Conservation (phyloP, 2,113 vertebrate species). For the Tursiops truncatus region DNA sequence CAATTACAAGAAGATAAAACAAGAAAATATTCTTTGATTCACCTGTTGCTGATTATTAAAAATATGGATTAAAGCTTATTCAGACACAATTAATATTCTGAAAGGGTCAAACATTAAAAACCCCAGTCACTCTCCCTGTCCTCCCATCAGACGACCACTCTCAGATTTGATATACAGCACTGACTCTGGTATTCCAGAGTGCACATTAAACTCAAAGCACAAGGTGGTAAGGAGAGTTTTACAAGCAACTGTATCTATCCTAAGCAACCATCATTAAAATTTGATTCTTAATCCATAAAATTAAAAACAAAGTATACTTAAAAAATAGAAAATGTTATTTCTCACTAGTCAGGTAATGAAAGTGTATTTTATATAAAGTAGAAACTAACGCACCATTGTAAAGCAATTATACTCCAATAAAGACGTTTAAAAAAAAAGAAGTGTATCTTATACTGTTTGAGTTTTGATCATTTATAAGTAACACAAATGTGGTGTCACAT, state of each 20-base stretch:
- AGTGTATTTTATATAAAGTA: neutral
- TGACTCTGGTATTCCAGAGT: neutral
- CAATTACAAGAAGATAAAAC: neutral
- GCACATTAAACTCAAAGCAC: conserved; percentile 10
- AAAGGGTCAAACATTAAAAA: neutral
- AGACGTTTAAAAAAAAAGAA: neutral
- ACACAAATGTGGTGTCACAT: neutral
- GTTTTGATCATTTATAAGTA: neutral
- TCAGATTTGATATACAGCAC: neutral
- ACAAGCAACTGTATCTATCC: neutral
- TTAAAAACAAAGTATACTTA: neutral
- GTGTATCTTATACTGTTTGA: neutral
- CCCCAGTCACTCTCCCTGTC: neutral
- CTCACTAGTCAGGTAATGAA: conserved; percentile 20
- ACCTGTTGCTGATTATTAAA: neutral
- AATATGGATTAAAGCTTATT: neutral
- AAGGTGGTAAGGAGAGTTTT: neutral
- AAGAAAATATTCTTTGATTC: neutral
- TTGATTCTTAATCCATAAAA: neutral
- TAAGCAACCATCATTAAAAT: conserved; percentile 30
- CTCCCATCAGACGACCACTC: neutral
- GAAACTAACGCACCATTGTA: no score
- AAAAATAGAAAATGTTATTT: neutral
- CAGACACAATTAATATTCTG: neutral
- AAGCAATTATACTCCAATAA: no score